A percentile compares a stretch with the other conserved stretches of the same genome.
Evolutionary conservation across 2,797 vertebrate genomes (phyloP).

Genomic region (Enteromius trimaculatus): DNA sequence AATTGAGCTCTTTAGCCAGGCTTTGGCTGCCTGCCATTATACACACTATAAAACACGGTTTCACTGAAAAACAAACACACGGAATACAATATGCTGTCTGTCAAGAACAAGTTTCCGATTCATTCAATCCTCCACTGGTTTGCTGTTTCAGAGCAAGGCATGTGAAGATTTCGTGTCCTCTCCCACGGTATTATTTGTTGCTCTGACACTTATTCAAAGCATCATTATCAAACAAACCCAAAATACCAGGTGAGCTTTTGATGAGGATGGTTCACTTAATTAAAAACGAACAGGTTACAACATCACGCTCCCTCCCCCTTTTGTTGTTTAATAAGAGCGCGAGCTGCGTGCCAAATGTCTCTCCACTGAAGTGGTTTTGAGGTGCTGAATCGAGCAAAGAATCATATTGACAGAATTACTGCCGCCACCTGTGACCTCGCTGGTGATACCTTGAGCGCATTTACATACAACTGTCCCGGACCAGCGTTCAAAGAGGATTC

Average conservation of each 20-base stretch:
- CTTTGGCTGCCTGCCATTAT: conserved; percentile 62
- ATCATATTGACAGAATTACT: conserved; percentile 33
- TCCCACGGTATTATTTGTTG: conserved; percentile 23
- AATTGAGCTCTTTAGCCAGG: conserved; percentile 59
- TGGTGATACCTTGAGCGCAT: neutral
- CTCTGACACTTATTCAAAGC: conserved; percentile 39
- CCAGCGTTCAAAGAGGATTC: neutral
- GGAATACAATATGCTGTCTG: conserved; percentile 37
- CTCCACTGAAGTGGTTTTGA: conserved; percentile 21
- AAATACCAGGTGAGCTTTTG: conserved; percentile 68
- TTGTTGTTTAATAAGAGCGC: conserved; percentile 36
- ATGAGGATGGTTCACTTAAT: conserved; percentile 73
- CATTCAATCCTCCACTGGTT: conserved; percentile 18
- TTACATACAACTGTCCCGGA: conserved; percentile 14
- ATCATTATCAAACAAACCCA: conserved; percentile 35
- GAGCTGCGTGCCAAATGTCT: conserved; percentile 21
- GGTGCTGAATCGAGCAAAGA: conserved; percentile 19
- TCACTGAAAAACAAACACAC: conserved; percentile 61
- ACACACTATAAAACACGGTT: conserved; percentile 58
- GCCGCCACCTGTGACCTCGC: conserved; percentile 5
- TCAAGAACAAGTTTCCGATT: conserved; percentile 42
- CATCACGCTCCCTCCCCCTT: conserved; percentile 54
- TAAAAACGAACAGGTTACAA: conserved; percentile 76
- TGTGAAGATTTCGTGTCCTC: neutral
- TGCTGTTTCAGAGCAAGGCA: neutral